Evolutionary conservation across 64 coral and sea anemone species (phyloP), one percentile per base, ranked within the genome.

Genomic region (Stylophora pistillata): DNA sequence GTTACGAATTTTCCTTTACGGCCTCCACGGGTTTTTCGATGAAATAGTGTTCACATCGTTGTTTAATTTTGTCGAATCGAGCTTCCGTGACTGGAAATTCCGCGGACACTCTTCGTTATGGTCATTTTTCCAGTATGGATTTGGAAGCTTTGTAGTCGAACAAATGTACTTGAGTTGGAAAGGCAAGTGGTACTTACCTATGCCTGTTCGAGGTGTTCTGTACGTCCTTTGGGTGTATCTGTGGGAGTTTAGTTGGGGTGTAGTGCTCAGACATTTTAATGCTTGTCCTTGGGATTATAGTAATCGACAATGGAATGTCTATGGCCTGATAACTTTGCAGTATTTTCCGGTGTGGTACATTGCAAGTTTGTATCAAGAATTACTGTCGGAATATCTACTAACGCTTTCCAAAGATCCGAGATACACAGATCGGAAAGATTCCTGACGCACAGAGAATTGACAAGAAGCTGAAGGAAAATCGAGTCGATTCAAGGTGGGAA

Each of bases 311-410:
- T 89, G 88, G 88, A 89, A 81, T 56, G 41, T 89, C 9, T 71
- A 15, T 56, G 77, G 88, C 31, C 30, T 89, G 56, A 89, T 89
- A 79, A 89, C 76, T 31, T 81, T 89, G 55, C 76, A 89, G 76
- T 89, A 89, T 81, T 89, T 89, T 41, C 88, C 88, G 55, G 72
- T 65, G n/a, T 89, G 88, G 88, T 80, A 80, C 16, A 31, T 79
- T 15, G 88, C 88, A 14, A 71, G 60, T 80, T 30, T 89, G 52
- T 89, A 79, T 32, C 74, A 89, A 57, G 88, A 89, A 58, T 56
- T 89, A 18, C 15, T 89, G 53, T n/a, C 75, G 21, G 88, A 55
- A 56, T 89, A 79, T 71, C 53, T 89, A 27, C 30, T 89, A 53
- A 79, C 76, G 15, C 82, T 86, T 76, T 53, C 73, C 73, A 53